Base-by-base conservation (phyloP, 1,140 invertebrate genomes). In the Trachelipus rathkii region DNA sequence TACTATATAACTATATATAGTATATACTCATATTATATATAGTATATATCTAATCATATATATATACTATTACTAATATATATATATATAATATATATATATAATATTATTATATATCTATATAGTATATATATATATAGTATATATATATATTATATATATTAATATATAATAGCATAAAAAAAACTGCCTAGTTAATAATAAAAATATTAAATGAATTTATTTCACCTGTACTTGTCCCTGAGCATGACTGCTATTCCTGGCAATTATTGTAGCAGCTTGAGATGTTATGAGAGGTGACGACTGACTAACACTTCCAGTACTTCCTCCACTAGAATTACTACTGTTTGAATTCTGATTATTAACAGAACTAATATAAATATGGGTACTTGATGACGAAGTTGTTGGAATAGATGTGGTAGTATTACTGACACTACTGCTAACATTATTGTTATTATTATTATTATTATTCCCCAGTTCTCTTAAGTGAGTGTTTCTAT, bases 401-500 rank as follows among this genome's bases (percentile, higher is more conserved):
- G 50, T 60, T 13, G 50, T 60, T 13, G 50, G 11, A 15, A 19
- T 60, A 15, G 50, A 15, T 60, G 50, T 60, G 11, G 50, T 8
- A 15, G 50, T 60, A 15, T 19, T 19, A 13, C 11, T 15, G 11
- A 19, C 11, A 60, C 11, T 15, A 60, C 50, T 60, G 19, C 8
- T 60, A 6, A 33, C 33, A 33, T 33, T 33, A 13, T 13, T 15
- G 11, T 13, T 13, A 8, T 13, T 15, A 60, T 19, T 60, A 60
- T 60, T 60, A 60, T 60, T 60, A 15, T 13, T 60, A 60, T 60
- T 60, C 4, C 50, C 50, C 11, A 60, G 3, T 19, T 60, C 50
- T 60, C 50, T 60, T 19, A 60, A 15, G 81, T 96, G 94, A 0
- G 92, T 93, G 23, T 90, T 89, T 85, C 93, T 88, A 84, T 97